Conservation (phyloP, 2,888 invertebrate species). For the Cosmopolites sordidus region DNA sequence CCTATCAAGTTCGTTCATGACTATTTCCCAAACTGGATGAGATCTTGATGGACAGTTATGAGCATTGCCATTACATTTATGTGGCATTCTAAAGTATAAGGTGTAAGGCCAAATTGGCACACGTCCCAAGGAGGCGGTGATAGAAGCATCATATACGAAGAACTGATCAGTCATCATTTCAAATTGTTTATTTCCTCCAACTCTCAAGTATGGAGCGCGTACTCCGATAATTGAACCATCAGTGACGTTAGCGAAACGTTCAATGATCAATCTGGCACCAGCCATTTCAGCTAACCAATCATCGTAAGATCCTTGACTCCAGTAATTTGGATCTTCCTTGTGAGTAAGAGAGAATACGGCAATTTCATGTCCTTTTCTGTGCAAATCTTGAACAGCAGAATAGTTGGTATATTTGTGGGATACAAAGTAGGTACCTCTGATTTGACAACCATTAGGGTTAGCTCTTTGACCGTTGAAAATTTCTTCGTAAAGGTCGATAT, state of each 20-base stretch:
- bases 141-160: constrained; percentile 92
- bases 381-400: constrained; percentile 83
- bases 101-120: constrained; percentile 98
- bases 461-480: constrained; percentile 79
- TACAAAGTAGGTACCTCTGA: constrained; percentile 86
- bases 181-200: constrained; percentile 92
- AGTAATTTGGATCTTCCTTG: constrained; percentile 88
- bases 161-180: constrained; percentile 96
- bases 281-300: constrained; percentile 96
- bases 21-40: constrained; percentile 95
- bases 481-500: constrained; percentile 87
- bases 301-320: constrained; percentile 81
- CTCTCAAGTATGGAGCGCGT: constrained; percentile 82
- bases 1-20: constrained; percentile 91
- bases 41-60: constrained; percentile 88
- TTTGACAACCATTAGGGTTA: constrained; percentile 86
- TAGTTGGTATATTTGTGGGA: constrained; percentile 92
- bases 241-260: constrained; percentile 86
- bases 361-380: constrained; percentile 87
- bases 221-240: constrained; percentile 87
- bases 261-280: constrained; percentile 79
- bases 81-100: constrained; percentile 92
- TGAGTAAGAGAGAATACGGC: constrained; percentile 88
- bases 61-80: constrained; percentile 91
- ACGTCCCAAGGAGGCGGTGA: constrained; percentile 81